phyloP scores from a whole-genome alignment of 2,797 vertebrate species.

The Rhabdomys pumilio region DNA sequence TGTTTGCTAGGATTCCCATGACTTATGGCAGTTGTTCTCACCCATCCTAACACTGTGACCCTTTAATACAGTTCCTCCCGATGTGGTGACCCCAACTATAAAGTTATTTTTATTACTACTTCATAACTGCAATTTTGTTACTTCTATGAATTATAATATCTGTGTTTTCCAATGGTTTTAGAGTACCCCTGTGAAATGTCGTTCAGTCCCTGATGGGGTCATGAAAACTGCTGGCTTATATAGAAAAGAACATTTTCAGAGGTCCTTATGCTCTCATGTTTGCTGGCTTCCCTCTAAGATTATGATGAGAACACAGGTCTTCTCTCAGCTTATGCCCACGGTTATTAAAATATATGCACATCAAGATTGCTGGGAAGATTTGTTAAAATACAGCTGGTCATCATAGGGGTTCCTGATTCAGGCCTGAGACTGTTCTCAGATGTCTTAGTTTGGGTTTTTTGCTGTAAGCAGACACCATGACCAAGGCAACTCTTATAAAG shows the following conservation, averaged over 20 bases:
- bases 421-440: neutral
- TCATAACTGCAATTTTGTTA: neutral
- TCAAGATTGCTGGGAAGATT: conserved; percentile 1
- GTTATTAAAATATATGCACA: neutral
- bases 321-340: neutral
- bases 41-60: neutral
- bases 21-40: neutral
- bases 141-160: neutral
- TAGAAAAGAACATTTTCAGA: conserved; percentile 24
- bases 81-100: neutral
- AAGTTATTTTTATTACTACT: neutral
- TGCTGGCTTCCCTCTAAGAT: conserved; percentile 26
- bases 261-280: conserved; percentile 11
- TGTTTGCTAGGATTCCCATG: neutral
- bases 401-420: conserved; percentile 23
- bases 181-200: neutral
- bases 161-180: neutral
- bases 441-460: neutral
- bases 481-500: too few species aligned
- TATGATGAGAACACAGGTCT: neutral
- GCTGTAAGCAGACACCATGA: neutral
- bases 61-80: neutral
- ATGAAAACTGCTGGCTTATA: neutral
- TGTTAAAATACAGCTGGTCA: neutral
- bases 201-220: neutral